Evolutionary conservation across 53 echinoderm and acorn worm species (phyloP), one percentile per base, ranked within the genome.

Genomic region (Antedon mediterranea): DNA sequence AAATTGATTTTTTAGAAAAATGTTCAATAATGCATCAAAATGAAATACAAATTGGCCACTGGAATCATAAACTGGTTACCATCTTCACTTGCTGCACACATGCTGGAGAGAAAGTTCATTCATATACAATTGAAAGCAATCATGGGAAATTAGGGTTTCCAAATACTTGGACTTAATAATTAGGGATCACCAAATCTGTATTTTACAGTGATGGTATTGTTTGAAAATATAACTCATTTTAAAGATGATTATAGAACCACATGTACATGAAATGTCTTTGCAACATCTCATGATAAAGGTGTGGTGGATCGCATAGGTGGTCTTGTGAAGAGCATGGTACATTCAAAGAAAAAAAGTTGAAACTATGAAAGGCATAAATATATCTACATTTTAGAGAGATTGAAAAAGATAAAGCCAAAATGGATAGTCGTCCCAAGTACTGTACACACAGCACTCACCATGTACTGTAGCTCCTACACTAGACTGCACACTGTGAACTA

Each of bases 11-110:
- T 71, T 71, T 85, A 7, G 85, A 88, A 30, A 89, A 89, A 43
- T 85, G 76, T 34, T 43, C 85, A 0, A 82, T 82, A 9, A 6
- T 80, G 28, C 74, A 80, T 1, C 85, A 89, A 76, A 26, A 79
- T 41, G 80, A 89, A 41, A 83, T 83, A 0, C 85, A 89, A 71
- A 89, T 85, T 89, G 89, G 73, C 1, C 85, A 89, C 29, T 89
- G 89, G 85, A 34, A 31, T 31, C 85, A 89, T 29, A 77, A 72
- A 4, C 89, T 85, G 72, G 43, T 83, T 0, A 83, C 87, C 0
- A 32, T 87, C 0, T 85, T 85, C 43, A 84, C 88, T 14, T 43
- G 41, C 27, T 81, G 81, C 71, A 81, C 81, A 0, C 34, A 82
- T 42, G 0, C 78, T 43, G 82, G 74, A 23, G 31, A 77, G 0